These are phyloP conservation scores for Apistogramma diplotaenia DNA, from an alignment of 2,113 vertebrate genomes.

Conservation along the genomic window DNA sequence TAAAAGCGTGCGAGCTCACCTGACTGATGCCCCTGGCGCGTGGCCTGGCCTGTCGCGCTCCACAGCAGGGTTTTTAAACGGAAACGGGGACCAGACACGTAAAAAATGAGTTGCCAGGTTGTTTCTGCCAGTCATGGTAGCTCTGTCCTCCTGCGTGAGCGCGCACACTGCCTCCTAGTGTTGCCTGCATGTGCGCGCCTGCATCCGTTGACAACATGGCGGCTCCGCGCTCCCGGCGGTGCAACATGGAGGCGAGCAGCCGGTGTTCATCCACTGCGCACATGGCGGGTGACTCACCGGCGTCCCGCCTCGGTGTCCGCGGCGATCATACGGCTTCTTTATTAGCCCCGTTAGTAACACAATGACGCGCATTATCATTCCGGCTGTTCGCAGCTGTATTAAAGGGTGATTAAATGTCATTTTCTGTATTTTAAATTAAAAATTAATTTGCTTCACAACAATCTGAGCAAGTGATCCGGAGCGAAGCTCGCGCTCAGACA, in stretches of 20 bases:
- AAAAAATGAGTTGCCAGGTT: neutral
- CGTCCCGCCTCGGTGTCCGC: neutral
- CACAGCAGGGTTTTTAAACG: neutral
- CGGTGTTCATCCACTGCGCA: constrained; percentile 39
- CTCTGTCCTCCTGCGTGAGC: constrained; percentile 16
- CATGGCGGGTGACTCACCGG: constrained; percentile 41
- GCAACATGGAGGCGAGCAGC: constrained; percentile 73
- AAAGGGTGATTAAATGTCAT: neutral
- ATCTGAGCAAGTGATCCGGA: neutral
- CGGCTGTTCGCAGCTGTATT: neutral
- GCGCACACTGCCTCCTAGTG: constrained; percentile 28
- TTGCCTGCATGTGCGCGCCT: constrained; percentile 18
- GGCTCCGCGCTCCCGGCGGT: constrained; percentile 34
- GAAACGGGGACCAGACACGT: neutral
- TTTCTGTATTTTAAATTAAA: neutral
- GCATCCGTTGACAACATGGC: constrained; percentile 72
- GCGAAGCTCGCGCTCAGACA: neutral
- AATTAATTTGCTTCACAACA: neutral
- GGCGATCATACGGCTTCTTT: too few relatives aligned
- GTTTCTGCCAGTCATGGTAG: constrained; percentile 56
- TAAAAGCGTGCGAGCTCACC: constrained; percentile 35
- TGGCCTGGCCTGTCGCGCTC: neutral
- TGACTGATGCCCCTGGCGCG: neutral
- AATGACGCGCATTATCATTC: too few relatives aligned
- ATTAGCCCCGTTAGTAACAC: too few relatives aligned